A percentile compares a stretch with the other conserved stretches of the same genome.
Evolutionary conservation across 2,888 invertebrate genomes (phyloP).

Genomic region (Drosophila sordidapex): DNA sequence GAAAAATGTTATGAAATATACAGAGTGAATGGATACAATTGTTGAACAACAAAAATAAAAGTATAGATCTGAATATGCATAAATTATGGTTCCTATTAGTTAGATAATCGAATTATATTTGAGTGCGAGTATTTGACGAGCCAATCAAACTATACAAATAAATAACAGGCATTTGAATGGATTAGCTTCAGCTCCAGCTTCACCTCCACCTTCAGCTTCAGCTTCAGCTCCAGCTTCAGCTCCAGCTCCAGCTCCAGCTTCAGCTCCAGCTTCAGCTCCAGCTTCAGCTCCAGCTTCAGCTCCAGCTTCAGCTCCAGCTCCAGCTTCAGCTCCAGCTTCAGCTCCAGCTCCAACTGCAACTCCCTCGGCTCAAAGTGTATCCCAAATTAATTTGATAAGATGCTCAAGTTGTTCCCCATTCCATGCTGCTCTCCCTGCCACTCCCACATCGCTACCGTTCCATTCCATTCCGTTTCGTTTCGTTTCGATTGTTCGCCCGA

Average conservation of each 20-base stretch:
- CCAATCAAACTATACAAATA: background rate
- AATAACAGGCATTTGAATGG: background rate
- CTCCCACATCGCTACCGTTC: background rate
- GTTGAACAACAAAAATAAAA: background rate
- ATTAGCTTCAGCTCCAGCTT: too few relatives aligned
- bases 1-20: too few relatives aligned
- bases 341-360: background rate
- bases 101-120: background rate
- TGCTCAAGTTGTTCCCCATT: conserved; percentile 45
- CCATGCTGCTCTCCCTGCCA: conserved; percentile 2
- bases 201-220: background rate
- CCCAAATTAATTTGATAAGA: conserved; percentile 78
- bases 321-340: background rate
- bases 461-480: conserved; percentile 4
- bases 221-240: too few relatives aligned
- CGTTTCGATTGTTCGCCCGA: conserved; percentile 24
- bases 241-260: background rate
- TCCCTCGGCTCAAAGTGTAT: conserved; percentile 37
- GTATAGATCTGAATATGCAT: background rate
- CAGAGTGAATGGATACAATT: background rate
- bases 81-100: background rate
- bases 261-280: background rate
- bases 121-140: background rate
- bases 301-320: too few relatives aligned
- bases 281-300: too few relatives aligned